phyloP scores from a whole-genome alignment of 2,113 vertebrate genomes.

The Puntigrus tetrazona region DNA sequence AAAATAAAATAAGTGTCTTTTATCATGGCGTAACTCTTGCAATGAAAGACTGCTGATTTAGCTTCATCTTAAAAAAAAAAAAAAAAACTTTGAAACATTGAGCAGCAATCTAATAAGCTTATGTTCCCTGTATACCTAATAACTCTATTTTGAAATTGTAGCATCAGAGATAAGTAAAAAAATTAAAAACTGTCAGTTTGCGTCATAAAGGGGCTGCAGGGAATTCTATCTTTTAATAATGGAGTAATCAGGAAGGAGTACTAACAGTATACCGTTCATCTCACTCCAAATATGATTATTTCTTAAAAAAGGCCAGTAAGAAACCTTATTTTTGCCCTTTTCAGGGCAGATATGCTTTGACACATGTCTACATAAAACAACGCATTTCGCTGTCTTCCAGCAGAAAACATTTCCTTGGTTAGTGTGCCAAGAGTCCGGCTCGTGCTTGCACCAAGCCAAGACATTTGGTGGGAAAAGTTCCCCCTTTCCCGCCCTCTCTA shows the following conservation, averaged over 20 bases:
- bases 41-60: constrained; percentile 8
- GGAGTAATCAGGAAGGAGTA: not conserved
- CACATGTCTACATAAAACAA: constrained; percentile 13
- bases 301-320: not conserved
- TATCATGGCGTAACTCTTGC: not conserved
- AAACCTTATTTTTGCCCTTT: constrained; percentile 3
- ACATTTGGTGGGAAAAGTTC: constrained; percentile 76
- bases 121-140: not conserved
- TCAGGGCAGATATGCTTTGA: constrained; percentile 13
- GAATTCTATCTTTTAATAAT: not conserved
- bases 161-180: not conserved
- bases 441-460: constrained; percentile 70
- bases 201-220: not conserved
- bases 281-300: not conserved
- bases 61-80: not conserved
- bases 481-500: constrained; percentile 68
- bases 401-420: constrained; percentile 40
- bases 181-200: too few species aligned
- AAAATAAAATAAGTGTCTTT: not conserved
- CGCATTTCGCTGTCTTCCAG: constrained; percentile 13
- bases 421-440: constrained; percentile 57
- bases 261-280: not conserved
- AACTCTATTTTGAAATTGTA: not conserved
- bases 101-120: not conserved
- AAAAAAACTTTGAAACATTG: not conserved